Evolutionary conservation across 92 coral and sea anemone genomes (phyloP), one percentile per base, ranked within the genome.

Genomic region (Palythoa caribaeorum): DNA sequence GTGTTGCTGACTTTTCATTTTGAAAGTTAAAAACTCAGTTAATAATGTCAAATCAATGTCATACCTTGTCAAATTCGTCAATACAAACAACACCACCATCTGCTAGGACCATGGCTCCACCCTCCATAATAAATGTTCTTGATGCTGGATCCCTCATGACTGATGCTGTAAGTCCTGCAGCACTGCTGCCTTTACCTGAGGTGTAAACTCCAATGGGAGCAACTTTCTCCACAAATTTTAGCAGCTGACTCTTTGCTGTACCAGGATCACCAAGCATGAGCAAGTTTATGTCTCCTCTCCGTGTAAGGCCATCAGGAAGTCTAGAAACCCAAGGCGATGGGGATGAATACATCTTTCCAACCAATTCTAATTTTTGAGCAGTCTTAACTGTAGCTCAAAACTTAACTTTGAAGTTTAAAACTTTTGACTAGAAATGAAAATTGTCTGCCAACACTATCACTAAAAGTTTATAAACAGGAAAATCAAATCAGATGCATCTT

Each of bases 41-140:
- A 8, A 63, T 9, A 3, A 63, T 63, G 28, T 44, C 50, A 44
- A 44, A 39, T 87, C n/a, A 12, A 40, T 63, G 28, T 0, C 28
- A 19, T 17, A 97, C 99, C 98, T 97, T 97, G 79, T 97, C 99
- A 90, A 97, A 97, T 83, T 97, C 99, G 53, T 97, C 99, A 88
- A 97, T 97, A 75, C 99, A 97, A 15, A 97, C 99, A 62, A 97
- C 98, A 54, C 99, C 99, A 59, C 99, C 98, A 94, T 97, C 99
- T 10, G 99, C 99, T 54, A 97, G 85, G 40, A 97, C 99, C 99
- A 97, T 97, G 3, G 99, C 99, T 37, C 99, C 99, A 8, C 98
- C 99, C 75, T 97, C 99, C 99, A 97, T 97, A 75, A 95, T 95
- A 77, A 95, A 97, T 85, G 94, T 97, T 48, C 99, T 94, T 28